Evolutionary conservation across 2,888 invertebrate genomes (phyloP), one percentile per base, ranked within the genome.

Genomic region (Macrophya alboannulata): DNA sequence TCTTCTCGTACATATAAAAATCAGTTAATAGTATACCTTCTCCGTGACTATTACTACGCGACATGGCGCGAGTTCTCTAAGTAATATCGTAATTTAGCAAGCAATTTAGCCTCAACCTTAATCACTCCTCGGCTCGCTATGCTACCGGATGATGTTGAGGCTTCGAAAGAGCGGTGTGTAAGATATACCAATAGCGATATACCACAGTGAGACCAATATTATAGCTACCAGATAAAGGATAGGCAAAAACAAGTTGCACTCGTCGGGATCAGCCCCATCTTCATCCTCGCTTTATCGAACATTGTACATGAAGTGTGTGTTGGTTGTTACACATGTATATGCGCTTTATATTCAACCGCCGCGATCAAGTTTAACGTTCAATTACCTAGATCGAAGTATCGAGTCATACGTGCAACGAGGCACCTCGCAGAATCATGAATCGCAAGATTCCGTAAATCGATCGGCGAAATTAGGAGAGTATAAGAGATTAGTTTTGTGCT

Each of bases 51-150:
- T 55, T n/a, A 77, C 51, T 43, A n/a, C 21, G 21, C 62, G 21
- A 79, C 40, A 62, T 12, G 59, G 59, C 79, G 79, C 59, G 40
- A 79, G 79, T 79, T 79, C 37, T 21, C 62, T 79, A 79, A 79
- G 59, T 79, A 79, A 79, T 62, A 79, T 40, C 79, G 79, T 79
- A 79, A 79, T 79, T 59, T 77, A 25, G 55, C 55, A 37, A 15
- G 77, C 77, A 77, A 77, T 79, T 55, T 79, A 79, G 59, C 79
- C 79, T 40, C 79, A 25, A 37, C 55, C 55, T 81, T 81, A 62
- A 81, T 81, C 62, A 81, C 81, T 81, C 62, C 43, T 81, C 17
- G 15, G 37, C 37, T 55, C 17, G 48, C 77, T 77, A n/a, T n/a
- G 77, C 77, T n/a, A 55, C 37, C 77, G 55, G 77, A 17, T 17